Evolutionary conservation across 2,113 vertebrate genomes (phyloP).

Genomic region (Cryptotis parvus): DNA sequence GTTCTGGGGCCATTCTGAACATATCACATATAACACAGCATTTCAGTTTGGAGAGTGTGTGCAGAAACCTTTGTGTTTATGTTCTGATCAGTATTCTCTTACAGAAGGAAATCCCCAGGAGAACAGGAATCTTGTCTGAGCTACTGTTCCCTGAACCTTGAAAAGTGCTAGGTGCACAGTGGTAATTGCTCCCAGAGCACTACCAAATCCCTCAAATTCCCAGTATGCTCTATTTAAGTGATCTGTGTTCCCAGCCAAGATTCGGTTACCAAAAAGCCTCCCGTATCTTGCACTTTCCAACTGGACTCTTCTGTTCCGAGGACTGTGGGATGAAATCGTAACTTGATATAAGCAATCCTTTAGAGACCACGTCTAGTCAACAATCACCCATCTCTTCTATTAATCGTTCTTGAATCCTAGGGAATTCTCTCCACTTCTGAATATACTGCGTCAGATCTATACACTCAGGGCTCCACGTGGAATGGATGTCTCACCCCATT

Average conservation of each 20-base stretch:
- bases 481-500: background rate
- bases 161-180: background rate
- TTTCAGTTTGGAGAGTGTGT: background rate
- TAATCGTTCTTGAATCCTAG: background rate
- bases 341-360: background rate
- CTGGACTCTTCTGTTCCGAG: too few species aligned
- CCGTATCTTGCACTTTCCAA: too few species aligned
- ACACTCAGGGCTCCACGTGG: background rate
- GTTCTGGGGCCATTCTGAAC: background rate
- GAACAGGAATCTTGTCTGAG: background rate
- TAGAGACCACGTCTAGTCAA: background rate
- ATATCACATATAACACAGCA: rapidly evolving
- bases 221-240: background rate
- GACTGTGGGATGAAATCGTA: background rate
- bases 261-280: background rate
- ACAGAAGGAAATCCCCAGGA: background rate
- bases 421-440: background rate
- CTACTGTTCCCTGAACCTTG: background rate
- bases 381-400: background rate
- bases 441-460: background rate
- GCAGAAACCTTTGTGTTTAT: background rate
- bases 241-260: background rate
- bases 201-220: background rate
- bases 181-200: background rate
- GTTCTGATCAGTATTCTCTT: background rate